Evolutionary conservation across 2,888 invertebrate genomes (phyloP).

Genomic region (Nemotelus pantherinus): DNA sequence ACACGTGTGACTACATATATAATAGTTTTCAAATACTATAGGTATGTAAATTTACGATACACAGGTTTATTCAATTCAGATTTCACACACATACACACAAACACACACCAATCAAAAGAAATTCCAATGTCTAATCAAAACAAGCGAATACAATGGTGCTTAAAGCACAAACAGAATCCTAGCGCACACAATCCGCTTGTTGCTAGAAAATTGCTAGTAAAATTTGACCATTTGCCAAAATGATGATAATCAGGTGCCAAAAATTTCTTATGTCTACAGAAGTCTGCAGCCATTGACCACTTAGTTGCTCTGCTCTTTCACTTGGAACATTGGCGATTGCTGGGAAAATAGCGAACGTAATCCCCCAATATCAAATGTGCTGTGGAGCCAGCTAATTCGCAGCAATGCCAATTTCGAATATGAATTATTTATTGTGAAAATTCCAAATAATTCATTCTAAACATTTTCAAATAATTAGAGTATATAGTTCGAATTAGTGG

Average conservation of each 20-base stretch:
- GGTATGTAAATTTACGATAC: too few species aligned
- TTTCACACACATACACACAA: too few species aligned
- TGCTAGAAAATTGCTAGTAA: slow-evolving; percentile 3
- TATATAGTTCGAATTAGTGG: neutral
- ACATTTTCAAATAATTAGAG: neutral
- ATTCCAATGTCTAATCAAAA: too few species aligned
- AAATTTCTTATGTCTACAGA: slow-evolving; percentile 4
- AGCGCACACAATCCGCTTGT: too few species aligned
- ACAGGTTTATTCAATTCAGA: too few species aligned
- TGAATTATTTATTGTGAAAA: slow-evolving; percentile 6
- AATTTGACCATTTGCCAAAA: slow-evolving; percentile 36
- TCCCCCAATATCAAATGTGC: neutral
- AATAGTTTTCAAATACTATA: too few species aligned
- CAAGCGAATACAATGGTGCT: too few species aligned
- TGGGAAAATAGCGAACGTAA: neutral
- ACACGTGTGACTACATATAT: too few species aligned
- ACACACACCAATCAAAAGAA: too few species aligned
- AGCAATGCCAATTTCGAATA: too few species aligned
- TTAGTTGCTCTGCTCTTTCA: slow-evolving; percentile 3
- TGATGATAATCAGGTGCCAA: slow-evolving; percentile 22
- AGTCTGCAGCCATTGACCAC: slow-evolving; percentile 25
- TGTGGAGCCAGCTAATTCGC: too few species aligned
- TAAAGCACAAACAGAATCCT: too few species aligned
- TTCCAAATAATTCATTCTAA: slow-evolving; percentile 7
- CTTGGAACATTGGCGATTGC: neutral